Percentiles rank a stretch among this genome's conserved stretches.
Conservation (phyloP, 2,113 vertebrate genomes). For the Pogonocichla stellata region DNA sequence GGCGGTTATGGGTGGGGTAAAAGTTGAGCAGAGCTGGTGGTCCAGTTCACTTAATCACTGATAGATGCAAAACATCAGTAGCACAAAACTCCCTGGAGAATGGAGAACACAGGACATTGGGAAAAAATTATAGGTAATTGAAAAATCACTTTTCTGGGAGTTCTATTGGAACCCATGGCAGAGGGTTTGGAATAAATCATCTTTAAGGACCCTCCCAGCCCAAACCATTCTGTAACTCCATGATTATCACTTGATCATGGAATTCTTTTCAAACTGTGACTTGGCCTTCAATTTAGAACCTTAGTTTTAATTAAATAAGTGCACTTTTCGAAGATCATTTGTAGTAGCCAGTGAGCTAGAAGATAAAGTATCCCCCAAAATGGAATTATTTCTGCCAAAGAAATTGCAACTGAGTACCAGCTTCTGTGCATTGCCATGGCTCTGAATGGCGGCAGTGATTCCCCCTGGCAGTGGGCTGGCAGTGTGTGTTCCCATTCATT, state of each 20-base stretch:
- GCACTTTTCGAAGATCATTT: not conserved
- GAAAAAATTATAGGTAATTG: not conserved
- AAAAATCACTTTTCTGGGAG: not conserved
- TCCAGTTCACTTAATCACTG: not conserved
- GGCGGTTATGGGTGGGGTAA: not conserved
- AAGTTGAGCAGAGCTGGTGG: not conserved
- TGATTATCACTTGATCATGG: not conserved
- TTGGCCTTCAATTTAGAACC: not conserved
- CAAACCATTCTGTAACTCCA: not conserved
- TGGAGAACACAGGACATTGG: not conserved
- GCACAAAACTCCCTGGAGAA: not conserved
- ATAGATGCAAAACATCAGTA: not conserved
- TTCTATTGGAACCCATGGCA: not conserved
- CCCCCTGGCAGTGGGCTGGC: not conserved
- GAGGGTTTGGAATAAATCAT: not conserved
- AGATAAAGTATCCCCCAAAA: not conserved
- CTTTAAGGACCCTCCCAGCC: not conserved
- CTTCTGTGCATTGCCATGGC: not conserved
- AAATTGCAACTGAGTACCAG: not conserved
- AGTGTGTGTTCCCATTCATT: not conserved
- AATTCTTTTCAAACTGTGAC: not conserved
- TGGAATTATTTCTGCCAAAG: not conserved
- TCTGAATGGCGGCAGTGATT: slow-evolving; percentile 23
- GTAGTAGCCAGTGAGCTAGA: not conserved
- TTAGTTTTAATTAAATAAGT: not conserved